Base-by-base conservation (phyloP, 2,113 vertebrate species). In the Centropus unirufus region DNA sequence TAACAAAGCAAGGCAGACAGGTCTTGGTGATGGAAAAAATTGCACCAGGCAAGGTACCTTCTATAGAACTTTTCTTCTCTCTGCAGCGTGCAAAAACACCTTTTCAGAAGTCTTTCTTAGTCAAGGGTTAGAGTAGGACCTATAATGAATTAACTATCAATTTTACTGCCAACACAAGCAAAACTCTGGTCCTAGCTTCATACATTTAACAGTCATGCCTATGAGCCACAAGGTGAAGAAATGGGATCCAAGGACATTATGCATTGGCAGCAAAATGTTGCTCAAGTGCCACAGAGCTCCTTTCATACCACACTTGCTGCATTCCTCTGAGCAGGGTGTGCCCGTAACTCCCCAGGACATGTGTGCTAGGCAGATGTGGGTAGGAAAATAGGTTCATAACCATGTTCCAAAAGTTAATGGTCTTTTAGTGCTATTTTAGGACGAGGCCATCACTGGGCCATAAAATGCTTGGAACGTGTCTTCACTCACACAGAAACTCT, bases 321-420 rank as follows among this genome's bases (percentile, higher is more conserved):
- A 70, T 69, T 30, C 6, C 49, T 83, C 44, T 0, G 1, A 87
- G 55, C 10, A 26, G 51, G 22, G 52, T 51, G 6, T 18, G 7
- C 19, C 58, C 52, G 58, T 3, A 0, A 0, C 15, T 66, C 21
- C 17, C 52, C 62, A 81, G n/a, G 42, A 59, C 0, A 0, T 21
- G 12, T 32, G 18, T 44, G 39, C 46, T 42, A 59, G 51, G 20
- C 19, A 67, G 58, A 68, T 27, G 24, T 49, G 52, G 23, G 47
- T 42, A 21, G 26, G 21, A 90, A 19, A 87, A 66, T 4, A 72
- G 7, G 7, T 26, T 72, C 39, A 22, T 23, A 61, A 83, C 49
- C 22, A 69, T 73, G 39, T 76, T 52, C 62, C 78, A 83, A n/a
- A 79, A 91, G 30, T 47, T 46, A 73, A 36, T 66, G 89, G 72